Conservation (phyloP, 2,113 vertebrate genomes). For the Suricata suricatta region DNA sequence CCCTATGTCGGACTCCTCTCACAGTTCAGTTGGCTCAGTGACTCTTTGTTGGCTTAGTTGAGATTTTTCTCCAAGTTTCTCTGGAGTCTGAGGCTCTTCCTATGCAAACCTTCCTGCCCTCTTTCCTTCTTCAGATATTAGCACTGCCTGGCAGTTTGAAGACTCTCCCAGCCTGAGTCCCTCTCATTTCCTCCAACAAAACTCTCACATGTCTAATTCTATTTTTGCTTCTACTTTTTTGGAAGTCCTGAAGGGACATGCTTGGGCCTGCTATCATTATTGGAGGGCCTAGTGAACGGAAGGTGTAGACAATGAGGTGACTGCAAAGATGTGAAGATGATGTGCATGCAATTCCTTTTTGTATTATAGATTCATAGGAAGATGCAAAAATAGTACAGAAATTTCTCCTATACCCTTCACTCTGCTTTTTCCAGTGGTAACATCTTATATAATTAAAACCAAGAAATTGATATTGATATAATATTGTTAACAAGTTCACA, state of each 20-base stretch:
- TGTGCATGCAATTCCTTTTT: not conserved
- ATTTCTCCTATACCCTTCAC: not conserved
- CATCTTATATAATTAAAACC: slow-evolving; percentile 2
- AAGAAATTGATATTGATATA: slow-evolving; percentile 20
- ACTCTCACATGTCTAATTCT: not conserved
- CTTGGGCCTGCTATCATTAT: not conserved
- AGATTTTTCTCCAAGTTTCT: not conserved
- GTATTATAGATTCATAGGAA: not conserved
- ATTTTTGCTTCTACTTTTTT: not conserved
- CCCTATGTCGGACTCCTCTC: accelerated
- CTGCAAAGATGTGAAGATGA: not conserved
- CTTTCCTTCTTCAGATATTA: not conserved
- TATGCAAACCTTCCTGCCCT: not conserved
- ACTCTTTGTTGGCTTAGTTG: not conserved
- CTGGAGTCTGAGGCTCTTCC: not conserved
- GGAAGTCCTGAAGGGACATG: not conserved
- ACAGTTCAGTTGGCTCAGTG: not conserved
- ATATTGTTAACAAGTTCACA: not conserved
- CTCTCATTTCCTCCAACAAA: not conserved
- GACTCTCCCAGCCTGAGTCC: not conserved
- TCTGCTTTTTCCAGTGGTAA: not conserved
- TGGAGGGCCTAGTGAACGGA: not conserved
- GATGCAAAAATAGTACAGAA: not conserved
- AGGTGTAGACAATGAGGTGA: not conserved
- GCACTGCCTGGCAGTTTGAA: not conserved